phyloP scores from a whole-genome alignment of 2,797 vertebrate genomes.

The Acipenser oxyrinchus region DNA sequence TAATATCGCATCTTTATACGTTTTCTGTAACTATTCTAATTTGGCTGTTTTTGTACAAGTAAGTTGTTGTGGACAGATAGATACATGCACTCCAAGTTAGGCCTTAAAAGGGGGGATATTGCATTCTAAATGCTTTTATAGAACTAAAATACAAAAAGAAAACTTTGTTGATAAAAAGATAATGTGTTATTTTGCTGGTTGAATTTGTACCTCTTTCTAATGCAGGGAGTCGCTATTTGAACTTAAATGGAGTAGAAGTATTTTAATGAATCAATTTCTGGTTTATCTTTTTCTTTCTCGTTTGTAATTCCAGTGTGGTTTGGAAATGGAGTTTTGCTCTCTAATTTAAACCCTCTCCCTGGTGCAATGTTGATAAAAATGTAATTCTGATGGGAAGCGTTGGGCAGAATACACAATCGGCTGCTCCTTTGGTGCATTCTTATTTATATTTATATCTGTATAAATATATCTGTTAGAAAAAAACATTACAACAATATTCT shows the following conservation, averaged over 20 bases:
- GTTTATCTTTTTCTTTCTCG: conserved; percentile 38
- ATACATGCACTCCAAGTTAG: background rate
- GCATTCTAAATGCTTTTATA: conserved; percentile 16
- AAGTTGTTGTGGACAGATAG: no score
- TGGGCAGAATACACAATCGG: conserved; percentile 31
- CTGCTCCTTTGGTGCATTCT: conserved; percentile 22
- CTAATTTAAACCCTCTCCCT: conserved; percentile 37
- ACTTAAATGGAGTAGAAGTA: conserved; percentile 33
- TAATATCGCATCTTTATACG: no score
- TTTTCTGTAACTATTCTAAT: no score
- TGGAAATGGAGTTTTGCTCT: conserved; percentile 30
- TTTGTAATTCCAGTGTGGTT: conserved; percentile 31
- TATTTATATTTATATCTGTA: no score
- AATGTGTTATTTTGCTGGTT: conserved; percentile 36
- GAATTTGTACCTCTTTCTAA: conserved; percentile 28
- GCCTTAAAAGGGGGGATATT: conserved; percentile 9
- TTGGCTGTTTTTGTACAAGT: no score
- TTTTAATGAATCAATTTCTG: conserved; percentile 46
- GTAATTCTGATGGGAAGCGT: conserved; percentile 34
- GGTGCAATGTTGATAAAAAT: conserved; percentile 38
- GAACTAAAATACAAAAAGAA: conserved; percentile 44
- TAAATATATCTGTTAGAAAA: conserved; percentile 32
- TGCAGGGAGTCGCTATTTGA: conserved; percentile 34
- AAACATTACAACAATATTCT: conserved; percentile 34
- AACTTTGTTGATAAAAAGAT: conserved; percentile 32